Percentiles rank a stretch among this genome's conserved stretches.
phyloP scores from a whole-genome alignment of 2,797 vertebrate species.

The Natrix natrix region DNA sequence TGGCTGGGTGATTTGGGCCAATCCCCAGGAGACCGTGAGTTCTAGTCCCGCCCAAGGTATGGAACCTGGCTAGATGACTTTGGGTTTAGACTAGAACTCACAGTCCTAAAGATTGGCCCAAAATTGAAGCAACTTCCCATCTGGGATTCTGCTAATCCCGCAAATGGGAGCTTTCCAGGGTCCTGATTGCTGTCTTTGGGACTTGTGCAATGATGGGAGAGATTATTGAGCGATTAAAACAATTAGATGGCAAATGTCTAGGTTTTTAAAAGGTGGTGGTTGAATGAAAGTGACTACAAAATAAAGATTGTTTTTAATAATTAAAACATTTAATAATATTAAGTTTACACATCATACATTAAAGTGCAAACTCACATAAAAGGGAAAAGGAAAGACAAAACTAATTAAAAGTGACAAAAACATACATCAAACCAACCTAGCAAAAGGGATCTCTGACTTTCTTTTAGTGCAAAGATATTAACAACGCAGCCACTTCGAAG shows the following conservation, averaged over 20 bases:
- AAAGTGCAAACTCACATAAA: background rate
- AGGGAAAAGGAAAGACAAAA: background rate
- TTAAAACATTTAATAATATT: background rate
- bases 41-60: background rate
- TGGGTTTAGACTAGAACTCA: background rate
- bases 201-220: background rate
- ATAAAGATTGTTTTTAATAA: background rate
- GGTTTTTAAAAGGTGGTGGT: background rate
- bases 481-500: background rate
- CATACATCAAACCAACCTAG: background rate
- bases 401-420: background rate
- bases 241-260: background rate
- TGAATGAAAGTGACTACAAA: background rate
- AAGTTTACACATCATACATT: background rate
- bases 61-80: background rate
- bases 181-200: background rate
- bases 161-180: background rate
- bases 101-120: background rate
- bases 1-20: background rate
- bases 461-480: background rate
- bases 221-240: background rate
- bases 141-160: background rate
- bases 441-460: background rate
- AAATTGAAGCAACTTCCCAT: background rate
- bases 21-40: background rate